Evolutionary conservation across 1,140 invertebrate genomes (phyloP), one percentile per base, ranked within the genome.

Genomic region (Bombus soroeensis): DNA sequence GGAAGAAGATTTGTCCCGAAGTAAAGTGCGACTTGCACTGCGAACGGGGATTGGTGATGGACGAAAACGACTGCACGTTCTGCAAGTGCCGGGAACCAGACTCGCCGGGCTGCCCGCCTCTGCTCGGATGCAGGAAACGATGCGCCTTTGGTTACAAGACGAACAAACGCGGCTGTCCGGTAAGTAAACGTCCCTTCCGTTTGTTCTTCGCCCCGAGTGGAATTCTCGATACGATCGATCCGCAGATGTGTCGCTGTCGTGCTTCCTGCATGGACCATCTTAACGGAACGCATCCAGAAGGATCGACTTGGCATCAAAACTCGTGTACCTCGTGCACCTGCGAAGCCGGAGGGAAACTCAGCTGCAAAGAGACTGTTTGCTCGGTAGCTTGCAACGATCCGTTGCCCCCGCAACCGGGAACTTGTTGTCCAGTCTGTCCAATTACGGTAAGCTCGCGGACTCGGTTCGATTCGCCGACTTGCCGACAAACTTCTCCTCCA

Each of bases 361-460:
- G 84, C 78, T 95, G 94, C 90, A 94, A 92, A 81, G 91, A 93
- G 79, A 95, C 93, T 43, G 87, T 94, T 62, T 95, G 94, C 86
- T 93, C 92, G 53, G 88, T 94, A 37, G 91, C 92, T 57, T 95
- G 94, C 80, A 86, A 57, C 87, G 91, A 95, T 87, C 93, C 94
- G 25, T 68, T 92, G 78, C 93, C 94, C 68, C 92, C 94, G 72
- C 81, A 92, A 71, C 87, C 89, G 4, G 93, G 92, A 79, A 85
- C 86, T 64, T 95, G 94, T 87, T 95, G 94, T 85, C 94, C 94
- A 18, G 76, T 92, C 81, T 95, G 94, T 87, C 93, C 93, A 22
- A 92, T 93, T 62, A 91, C 90, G 87, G 94, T 95, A 87, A 94
- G 64, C 47, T 53, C 5, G 18, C 18, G 5, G 47, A 53, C 47